Base-by-base conservation (phyloP, 2,888 invertebrate genomes). In the Trichogramma dendrolimi region DNA sequence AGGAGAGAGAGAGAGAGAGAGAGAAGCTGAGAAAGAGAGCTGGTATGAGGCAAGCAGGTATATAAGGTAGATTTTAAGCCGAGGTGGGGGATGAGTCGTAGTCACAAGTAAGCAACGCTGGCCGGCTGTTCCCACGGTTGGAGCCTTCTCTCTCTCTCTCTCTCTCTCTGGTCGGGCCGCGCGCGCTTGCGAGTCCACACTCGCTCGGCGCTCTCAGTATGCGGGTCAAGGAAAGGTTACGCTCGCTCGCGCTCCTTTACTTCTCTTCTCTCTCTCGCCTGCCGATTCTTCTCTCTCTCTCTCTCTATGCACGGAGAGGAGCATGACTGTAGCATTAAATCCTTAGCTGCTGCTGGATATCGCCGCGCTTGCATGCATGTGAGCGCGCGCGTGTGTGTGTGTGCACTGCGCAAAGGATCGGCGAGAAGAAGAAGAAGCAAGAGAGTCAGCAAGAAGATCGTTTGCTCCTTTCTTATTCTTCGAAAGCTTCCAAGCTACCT, bases 141-240 rank as follows among this genome's bases (percentile, higher is more conserved):
- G 80, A 83, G 82, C 80, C 82, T 27, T 27, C 27, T 27, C 27
- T 27, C 27, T 27, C 27, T 27, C 27, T 27, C 27, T 27, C 27
- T 27, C 27, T 14, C 14, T 81, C 82, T 47, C 61, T 83, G 83
- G 83, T 83, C 83, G 80, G 83, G 82, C 80, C 82, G 81, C 82
- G 27, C 27, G 27, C 27, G 27, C 27, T 27, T 27, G 27, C 27
- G 27, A 27, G 27, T 27, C 27, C 27, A 27, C 27, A 27, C 27
- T 27, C 27, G 27, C 27, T 27, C 27, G 41, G 58, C 56, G 82
- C 78, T 82, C 81, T 83, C 83, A 83, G 83, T 83, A 84, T 83
- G 83, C 84, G 82, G 83, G 83, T 83, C 83, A 83, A 84, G 83
- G 84, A 83, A 83, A 83, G 83, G 83, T 83, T 83, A 83, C 81